Percentiles rank a stretch among this genome's conserved stretches.
Evolutionary conservation across 2,888 invertebrate species (phyloP).

Genomic region (Proisotoma minuta): DNA sequence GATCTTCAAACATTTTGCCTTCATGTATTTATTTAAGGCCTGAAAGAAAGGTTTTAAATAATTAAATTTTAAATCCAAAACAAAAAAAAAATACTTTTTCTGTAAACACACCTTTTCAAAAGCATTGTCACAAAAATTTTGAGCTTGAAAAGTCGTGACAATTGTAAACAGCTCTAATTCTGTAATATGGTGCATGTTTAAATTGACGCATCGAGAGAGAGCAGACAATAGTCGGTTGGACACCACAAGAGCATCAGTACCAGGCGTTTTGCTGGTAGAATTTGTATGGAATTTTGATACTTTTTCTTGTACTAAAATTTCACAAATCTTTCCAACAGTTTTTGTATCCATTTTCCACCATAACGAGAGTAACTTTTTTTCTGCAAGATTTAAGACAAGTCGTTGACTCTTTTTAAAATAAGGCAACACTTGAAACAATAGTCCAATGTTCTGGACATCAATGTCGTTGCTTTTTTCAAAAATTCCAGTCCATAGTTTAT

Average conservation of each 20-base stretch:
- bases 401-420: constrained; percentile 60
- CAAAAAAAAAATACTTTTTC: not conserved
- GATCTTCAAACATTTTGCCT: constrained; percentile 53
- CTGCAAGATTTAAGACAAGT: constrained; percentile 58
- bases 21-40: constrained; percentile 61
- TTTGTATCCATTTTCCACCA: constrained; percentile 55
- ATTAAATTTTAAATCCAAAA: constrained; percentile 3
- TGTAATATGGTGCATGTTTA: constrained; percentile 60
- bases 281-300: constrained; percentile 10
- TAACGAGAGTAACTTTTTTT: constrained; percentile 57
- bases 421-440: constrained; percentile 58
- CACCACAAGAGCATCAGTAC: constrained; percentile 14
- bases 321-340: constrained; percentile 49
- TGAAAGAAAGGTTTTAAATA: constrained; percentile 49
- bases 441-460: constrained; percentile 57
- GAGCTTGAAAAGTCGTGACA: constrained; percentile 28
- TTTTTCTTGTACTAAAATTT: constrained; percentile 36
- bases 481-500: constrained; percentile 65
- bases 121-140: constrained; percentile 36
- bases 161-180: constrained; percentile 57
- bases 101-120: constrained; percentile 36
- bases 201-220: constrained; percentile 58
- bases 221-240: constrained; percentile 50
- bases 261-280: constrained; percentile 33
- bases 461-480: constrained; percentile 59